Evolutionary conservation across 2,113 vertebrate genomes (phyloP), one percentile per base, ranked within the genome.

Genomic region (Notiomystis cincta): DNA sequence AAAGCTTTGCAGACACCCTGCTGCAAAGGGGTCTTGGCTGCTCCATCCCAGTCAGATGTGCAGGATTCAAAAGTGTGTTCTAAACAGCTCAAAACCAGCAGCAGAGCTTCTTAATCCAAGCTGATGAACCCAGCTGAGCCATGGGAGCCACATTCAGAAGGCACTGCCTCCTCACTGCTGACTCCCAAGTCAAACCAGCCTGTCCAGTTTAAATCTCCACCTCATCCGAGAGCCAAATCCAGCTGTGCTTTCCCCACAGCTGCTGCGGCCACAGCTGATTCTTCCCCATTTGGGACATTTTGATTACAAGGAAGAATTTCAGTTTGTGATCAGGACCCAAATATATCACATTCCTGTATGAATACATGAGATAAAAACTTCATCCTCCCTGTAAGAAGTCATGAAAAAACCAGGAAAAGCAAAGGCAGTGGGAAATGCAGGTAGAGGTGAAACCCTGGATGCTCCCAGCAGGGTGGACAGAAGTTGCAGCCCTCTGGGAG

Each of bases 351-450:
- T 2, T 16, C 11, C 13, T 38, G 12, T 54, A 35, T 35, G 51
- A 67, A n/a, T n/a, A n/a, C 25, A 33, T 0, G 2, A 31, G 45
- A 19, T 19, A 64, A 88, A 82, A 64, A 2, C 4, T 30, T 33
- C 11, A 14, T 61, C 5, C 11, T 69, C 42, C n/a, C 24, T 50
- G 20, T 20, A 31, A 50, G 38, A 35, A 77, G 25, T 44, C 3
- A 2, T 7, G 13, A 23, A 14, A 44, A n/a, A 3, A 3, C 5
- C 0, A 15, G 18, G 20, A 57, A n/a, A n/a, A 86, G 14, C 21
- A 56, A 71, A 85, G 15, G 6, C 7, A 6, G 7, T 14, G 51
- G 51, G 61, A 78, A 88, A 25, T 28, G 4, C 5, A 91, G 44
- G 30, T 8, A 7, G 4, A 45, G n/a, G 33, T 75, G 85, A 67